phyloP scores from a whole-genome alignment of 1,140 invertebrate species.

The Drosophila littoralis region DNA sequence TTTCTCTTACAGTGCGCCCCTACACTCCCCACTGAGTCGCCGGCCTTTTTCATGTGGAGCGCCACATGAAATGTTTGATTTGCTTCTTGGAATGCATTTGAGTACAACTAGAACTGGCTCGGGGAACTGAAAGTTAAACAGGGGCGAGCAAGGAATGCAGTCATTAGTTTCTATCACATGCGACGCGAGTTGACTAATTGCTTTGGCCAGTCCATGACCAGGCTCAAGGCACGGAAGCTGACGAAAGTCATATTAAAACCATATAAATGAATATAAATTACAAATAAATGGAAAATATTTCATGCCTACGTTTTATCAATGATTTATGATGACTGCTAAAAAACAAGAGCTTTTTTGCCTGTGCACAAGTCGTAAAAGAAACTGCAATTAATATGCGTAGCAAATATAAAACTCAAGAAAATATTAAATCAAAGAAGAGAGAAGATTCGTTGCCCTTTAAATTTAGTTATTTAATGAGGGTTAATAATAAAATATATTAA shows the following conservation, averaged over 20 bases:
- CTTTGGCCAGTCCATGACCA: constrained; percentile 47
- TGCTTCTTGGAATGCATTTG: constrained; percentile 51
- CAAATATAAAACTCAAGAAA: background rate
- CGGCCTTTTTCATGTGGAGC: constrained; percentile 43
- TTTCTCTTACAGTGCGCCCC: constrained; percentile 49
- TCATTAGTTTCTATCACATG: constrained; percentile 70
- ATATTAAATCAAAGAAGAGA: no score
- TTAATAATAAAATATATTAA: no score
- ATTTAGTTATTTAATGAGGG: no score
- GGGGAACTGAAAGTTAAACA: background rate
- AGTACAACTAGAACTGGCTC: constrained; percentile 7
- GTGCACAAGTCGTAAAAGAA: background rate
- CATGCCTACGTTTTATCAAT: constrained; percentile 63
- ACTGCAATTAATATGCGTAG: constrained; percentile 19
- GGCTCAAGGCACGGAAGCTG: constrained; percentile 37
- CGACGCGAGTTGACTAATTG: constrained; percentile 62
- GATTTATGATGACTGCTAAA: constrained; percentile 52
- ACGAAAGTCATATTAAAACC: constrained; percentile 29
- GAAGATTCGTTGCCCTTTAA: no score
- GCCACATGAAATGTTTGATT: constrained; percentile 46
- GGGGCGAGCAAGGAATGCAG: background rate
- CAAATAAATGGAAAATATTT: constrained; percentile 46
- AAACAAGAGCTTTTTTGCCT: constrained; percentile 32
- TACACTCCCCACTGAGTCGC: background rate
- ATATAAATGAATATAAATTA: constrained; percentile 60